Conservation (phyloP, 2,113 vertebrate species). For the Rutilus rutilus region DNA sequence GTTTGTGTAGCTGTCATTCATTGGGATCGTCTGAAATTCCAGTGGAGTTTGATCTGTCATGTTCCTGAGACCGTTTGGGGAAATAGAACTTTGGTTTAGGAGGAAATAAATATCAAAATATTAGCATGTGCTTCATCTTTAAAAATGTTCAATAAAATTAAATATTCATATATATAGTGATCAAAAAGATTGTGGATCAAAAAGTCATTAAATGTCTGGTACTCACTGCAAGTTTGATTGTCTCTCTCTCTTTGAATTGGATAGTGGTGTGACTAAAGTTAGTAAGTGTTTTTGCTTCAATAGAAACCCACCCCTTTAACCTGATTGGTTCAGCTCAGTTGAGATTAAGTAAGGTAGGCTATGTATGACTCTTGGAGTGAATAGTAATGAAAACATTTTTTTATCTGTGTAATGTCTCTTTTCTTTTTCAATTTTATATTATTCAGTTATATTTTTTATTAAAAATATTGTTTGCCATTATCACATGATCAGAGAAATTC, state of each 20-base stretch:
- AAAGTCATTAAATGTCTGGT: constrained; percentile 5
- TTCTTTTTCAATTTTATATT: not conserved
- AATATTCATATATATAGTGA: not conserved
- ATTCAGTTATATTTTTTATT: not conserved
- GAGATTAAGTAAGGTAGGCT: not conserved
- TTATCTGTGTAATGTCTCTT: not conserved
- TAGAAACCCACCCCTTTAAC: constrained; percentile 16
- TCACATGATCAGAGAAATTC: not conserved
- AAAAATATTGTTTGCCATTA: not conserved
- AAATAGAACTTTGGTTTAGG: not conserved
- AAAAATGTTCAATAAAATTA: not conserved
- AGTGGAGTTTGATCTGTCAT: not conserved
- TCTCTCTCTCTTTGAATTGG: constrained; percentile 11
- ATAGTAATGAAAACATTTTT: not conserved
- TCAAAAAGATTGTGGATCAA: not conserved
- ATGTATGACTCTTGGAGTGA: not conserved
- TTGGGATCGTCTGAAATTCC: not conserved
- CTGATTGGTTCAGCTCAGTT: constrained; percentile 24
- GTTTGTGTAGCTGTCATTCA: constrained; percentile 54
- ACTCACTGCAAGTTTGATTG: constrained; percentile 15
- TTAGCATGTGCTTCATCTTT: not conserved
- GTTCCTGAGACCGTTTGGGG: not conserved
- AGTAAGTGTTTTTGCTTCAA: not conserved
- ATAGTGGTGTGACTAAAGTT: not conserved
- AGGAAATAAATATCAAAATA: not conserved